Conservation (phyloP, 2,113 vertebrate genomes). For the Prolemur simus region DNA sequence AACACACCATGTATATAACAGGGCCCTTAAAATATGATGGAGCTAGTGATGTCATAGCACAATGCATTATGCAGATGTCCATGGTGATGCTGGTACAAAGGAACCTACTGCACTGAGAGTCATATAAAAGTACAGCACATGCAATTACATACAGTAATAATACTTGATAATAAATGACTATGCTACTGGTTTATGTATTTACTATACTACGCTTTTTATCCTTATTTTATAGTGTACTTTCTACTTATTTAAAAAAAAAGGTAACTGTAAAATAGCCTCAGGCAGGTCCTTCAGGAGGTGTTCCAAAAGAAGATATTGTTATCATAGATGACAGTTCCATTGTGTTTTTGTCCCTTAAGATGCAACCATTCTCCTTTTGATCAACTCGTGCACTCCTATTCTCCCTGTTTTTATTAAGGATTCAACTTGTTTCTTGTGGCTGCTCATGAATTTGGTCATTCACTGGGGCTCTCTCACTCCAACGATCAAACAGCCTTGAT, state of each 20-base stretch:
- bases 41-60: neutral
- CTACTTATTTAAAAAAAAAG: neutral
- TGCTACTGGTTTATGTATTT: neutral
- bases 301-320: too few relatives aligned
- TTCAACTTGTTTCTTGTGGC: conserved; percentile 93
- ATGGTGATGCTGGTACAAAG: neutral
- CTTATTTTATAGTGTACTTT: neutral
- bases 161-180: neutral
- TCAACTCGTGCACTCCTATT: neutral
- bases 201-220: neutral
- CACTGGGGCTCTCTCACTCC: conserved; percentile 93
- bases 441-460: conserved; percentile 96
- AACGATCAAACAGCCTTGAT: conserved; percentile 90
- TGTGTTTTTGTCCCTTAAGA: too few relatives aligned
- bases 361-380: neutral
- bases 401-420: conserved; percentile 82
- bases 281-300: too few relatives aligned
- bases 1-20: neutral
- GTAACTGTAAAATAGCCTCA: neutral
- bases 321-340: too few relatives aligned
- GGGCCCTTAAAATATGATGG: neutral
- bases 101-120: neutral
- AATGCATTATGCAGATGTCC: neutral
- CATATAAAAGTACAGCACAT: neutral
- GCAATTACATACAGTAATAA: neutral